phyloP scores from a whole-genome alignment of 2,113 vertebrate species.

The Prunella himalayana region DNA sequence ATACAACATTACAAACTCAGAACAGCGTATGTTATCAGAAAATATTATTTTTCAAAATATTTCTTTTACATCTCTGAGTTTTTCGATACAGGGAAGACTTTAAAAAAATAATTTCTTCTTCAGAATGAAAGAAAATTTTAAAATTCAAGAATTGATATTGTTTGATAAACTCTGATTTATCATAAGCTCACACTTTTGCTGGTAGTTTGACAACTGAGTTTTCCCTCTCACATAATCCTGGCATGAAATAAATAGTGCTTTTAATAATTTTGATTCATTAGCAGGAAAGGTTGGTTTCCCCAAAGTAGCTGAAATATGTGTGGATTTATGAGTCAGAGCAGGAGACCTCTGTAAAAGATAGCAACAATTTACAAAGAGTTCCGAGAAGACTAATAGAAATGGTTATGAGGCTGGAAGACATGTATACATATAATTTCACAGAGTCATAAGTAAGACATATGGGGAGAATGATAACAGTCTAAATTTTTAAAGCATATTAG shows the following conservation, averaged over 20 bases:
- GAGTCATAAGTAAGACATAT: slow-evolving; percentile 57
- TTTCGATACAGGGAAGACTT: background rate
- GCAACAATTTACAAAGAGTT: slow-evolving; percentile 60
- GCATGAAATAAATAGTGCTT: slow-evolving; percentile 33
- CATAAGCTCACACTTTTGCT: background rate
- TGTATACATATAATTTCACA: slow-evolving; percentile 62
- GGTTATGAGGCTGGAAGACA: slow-evolving; percentile 54
- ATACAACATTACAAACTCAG: background rate
- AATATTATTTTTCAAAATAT: background rate
- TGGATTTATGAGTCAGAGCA: slow-evolving; percentile 50
- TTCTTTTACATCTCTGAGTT: background rate
- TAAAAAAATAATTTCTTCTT: background rate
- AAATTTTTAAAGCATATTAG: slow-evolving; percentile 65
- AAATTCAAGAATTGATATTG: background rate
- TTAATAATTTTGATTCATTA: slow-evolving; percentile 48
- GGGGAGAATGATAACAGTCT: slow-evolving; percentile 59
- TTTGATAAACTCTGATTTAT: background rate
- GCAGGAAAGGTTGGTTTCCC: slow-evolving; percentile 27
- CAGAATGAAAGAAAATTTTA: background rate
- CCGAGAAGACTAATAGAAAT: slow-evolving; percentile 65
- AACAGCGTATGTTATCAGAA: background rate
- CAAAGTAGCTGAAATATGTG: slow-evolving; percentile 19
- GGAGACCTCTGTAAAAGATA: slow-evolving; percentile 52
- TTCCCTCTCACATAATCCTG: background rate
- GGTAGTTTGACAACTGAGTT: background rate